Conservation (phyloP, 2,797 vertebrate species). For the Myripristis murdjan region DNA sequence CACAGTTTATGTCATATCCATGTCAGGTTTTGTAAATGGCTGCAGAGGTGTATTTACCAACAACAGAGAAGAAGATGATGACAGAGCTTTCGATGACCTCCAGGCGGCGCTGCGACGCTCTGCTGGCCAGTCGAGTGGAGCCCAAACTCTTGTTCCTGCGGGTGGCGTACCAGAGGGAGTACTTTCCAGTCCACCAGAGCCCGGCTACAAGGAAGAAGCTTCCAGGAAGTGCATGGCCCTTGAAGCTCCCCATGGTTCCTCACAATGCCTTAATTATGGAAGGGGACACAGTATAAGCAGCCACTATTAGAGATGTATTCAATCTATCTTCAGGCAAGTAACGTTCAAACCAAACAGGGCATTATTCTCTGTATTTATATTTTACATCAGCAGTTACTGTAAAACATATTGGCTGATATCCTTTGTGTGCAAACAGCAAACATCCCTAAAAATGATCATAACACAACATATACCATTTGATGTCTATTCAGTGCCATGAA, state of each 20-base stretch:
- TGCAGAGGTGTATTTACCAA: constrained; percentile 83
- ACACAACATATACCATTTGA: neutral
- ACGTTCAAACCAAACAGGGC: neutral
- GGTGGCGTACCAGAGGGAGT: constrained; percentile 88
- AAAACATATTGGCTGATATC: neutral
- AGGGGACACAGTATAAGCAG: constrained; percentile 14
- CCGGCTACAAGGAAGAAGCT: constrained; percentile 90
- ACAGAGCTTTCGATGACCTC: constrained; percentile 90
- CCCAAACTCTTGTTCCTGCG: constrained; percentile 89
- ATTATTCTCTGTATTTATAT: neutral
- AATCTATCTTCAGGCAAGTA: neutral
- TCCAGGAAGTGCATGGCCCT: constrained; percentile 94
- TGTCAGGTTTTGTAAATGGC: neutral
- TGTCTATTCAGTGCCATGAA: neutral
- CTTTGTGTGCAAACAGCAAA: neutral
- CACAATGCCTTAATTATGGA: constrained; percentile 31
- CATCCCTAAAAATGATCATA: neutral
- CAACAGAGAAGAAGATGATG: constrained; percentile 86
- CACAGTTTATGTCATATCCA: neutral
- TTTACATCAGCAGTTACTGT: neutral
- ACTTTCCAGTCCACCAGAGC: constrained; percentile 93
- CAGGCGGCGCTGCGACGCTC: constrained; percentile 87
- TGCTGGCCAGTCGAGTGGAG: constrained; percentile 87
- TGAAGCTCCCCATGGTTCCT: constrained; percentile 90
- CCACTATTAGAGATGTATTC: no score